Percentiles rank a stretch among this genome's conserved stretches.
Evolutionary conservation across 1,140 invertebrate genomes (phyloP).

Genomic region (Yoshiicerus persimilis): DNA sequence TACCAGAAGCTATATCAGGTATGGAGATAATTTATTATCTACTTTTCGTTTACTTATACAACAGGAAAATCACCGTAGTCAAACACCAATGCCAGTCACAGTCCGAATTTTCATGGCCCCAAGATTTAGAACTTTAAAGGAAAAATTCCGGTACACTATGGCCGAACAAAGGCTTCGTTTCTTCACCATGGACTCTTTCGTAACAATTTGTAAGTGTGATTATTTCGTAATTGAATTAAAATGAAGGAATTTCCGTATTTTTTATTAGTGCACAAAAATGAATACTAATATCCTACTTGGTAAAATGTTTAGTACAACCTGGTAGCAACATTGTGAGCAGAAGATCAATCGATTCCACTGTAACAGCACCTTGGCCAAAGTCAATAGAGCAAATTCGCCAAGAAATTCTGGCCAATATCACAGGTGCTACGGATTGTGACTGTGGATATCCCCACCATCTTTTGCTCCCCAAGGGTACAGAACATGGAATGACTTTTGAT

Average conservation of each 20-base stretch:
- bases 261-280: neutral
- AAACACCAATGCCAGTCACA: neutral
- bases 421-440: neutral
- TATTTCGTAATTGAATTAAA: neutral
- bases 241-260: neutral
- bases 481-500: neutral
- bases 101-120: conserved; percentile 4
- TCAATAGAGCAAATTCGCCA: neutral
- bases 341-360: neutral
- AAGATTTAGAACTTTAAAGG: neutral
- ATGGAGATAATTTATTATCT: too few species aligned
- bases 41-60: too few species aligned
- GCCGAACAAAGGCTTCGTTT: neutral
- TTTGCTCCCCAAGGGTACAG: conserved; percentile 49
- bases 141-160: neutral
- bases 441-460: conserved; percentile 53
- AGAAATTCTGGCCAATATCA: neutral
- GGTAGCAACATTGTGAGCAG: neutral
- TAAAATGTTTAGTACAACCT: neutral
- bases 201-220: neutral
- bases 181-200: conserved; percentile 3
- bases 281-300: too few species aligned
- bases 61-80: neutral
- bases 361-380: conserved; percentile 24
- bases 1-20: too few species aligned